Conservation (phyloP, 2,797 vertebrate genomes). For the Megalops cyprinoides region DNA sequence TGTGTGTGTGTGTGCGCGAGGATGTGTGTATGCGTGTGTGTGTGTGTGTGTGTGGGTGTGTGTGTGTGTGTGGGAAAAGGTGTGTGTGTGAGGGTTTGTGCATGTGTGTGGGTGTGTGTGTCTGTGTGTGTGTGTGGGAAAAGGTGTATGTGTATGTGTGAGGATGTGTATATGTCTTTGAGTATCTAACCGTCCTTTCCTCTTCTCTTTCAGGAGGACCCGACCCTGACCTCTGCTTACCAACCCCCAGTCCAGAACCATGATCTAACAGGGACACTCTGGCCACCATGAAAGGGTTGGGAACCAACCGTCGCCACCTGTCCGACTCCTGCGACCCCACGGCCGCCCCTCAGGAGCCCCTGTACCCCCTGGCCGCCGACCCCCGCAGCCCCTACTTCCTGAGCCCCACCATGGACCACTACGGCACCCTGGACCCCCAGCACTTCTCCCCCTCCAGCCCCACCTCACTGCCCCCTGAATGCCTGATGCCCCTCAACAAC, state of each 20-base stretch:
- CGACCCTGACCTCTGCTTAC: slow-evolving; percentile 50
- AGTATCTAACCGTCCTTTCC: slow-evolving; percentile 15
- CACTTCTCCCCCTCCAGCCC: slow-evolving; percentile 75
- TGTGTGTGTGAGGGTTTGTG: slow-evolving; percentile 25
- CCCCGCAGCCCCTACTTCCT: slow-evolving; percentile 90
- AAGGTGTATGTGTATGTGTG: not conserved
- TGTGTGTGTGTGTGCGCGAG: not conserved
- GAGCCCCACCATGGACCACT: slow-evolving; percentile 86
- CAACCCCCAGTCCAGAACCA: slow-evolving; percentile 62
- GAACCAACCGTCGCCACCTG: slow-evolving; percentile 90
- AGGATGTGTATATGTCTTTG: not conserved
- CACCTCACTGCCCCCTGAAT: slow-evolving; percentile 83
- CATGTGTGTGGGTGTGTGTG: not conserved
- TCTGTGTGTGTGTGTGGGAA: not conserved
- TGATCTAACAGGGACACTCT: slow-evolving; percentile 74
- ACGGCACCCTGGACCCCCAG: slow-evolving; percentile 83
- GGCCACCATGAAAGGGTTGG: slow-evolving; percentile 93
- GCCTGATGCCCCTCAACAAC: slow-evolving; percentile 90
- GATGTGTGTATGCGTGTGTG: too few relatives aligned
- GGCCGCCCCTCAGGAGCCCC: slow-evolving; percentile 80
- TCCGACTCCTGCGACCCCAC: slow-evolving; percentile 91
- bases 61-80: slow-evolving; percentile 30
- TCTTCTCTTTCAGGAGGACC: slow-evolving; percentile 59
- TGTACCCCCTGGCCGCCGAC: slow-evolving; percentile 78
- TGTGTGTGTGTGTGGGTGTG: not conserved